These are phyloP conservation scores for Meloe dianella DNA, from an alignment of 2,888 invertebrate species.

Conservation along the genomic window DNA sequence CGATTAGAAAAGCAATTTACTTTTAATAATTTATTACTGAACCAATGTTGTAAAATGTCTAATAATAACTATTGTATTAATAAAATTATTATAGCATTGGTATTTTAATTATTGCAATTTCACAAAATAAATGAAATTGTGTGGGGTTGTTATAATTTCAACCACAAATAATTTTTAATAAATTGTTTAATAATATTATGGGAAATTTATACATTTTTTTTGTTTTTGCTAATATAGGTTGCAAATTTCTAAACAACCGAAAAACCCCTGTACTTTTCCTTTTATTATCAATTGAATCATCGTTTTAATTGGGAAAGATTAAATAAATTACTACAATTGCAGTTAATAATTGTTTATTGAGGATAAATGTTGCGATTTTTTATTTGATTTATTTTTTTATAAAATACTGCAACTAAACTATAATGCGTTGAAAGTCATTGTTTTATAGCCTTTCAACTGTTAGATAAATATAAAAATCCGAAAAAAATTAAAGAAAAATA, in stretches of 20 bases:
- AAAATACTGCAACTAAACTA: background rate
- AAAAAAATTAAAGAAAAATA: background rate
- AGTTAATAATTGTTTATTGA: constrained; percentile 51
- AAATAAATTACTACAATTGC: constrained; percentile 50
- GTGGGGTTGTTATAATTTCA: constrained; percentile 2
- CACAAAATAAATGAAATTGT: constrained; percentile 6
- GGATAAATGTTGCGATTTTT: constrained; percentile 42
- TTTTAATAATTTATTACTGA: constrained; percentile 11
- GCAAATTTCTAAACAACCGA: background rate
- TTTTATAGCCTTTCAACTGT: background rate
- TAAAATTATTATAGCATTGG: constrained; percentile 15
- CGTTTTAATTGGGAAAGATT: constrained; percentile 48
- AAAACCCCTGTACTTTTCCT: constrained; percentile 15
- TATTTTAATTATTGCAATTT: constrained; percentile 15
- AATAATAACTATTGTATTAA: constrained; percentile 17
- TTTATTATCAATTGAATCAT: constrained; percentile 45
- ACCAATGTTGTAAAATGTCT: constrained; percentile 9
- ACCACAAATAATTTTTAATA: background rate
- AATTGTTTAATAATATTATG: background rate
- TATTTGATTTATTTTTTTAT: background rate
- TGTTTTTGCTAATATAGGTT: background rate
- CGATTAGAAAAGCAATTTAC: constrained; percentile 15
- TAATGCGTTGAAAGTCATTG: background rate
- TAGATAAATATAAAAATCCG: background rate
- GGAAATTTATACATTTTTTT: too few relatives aligned